Conservation (phyloP, 2,888 invertebrate species). For the Antheraea yamamai region DNA sequence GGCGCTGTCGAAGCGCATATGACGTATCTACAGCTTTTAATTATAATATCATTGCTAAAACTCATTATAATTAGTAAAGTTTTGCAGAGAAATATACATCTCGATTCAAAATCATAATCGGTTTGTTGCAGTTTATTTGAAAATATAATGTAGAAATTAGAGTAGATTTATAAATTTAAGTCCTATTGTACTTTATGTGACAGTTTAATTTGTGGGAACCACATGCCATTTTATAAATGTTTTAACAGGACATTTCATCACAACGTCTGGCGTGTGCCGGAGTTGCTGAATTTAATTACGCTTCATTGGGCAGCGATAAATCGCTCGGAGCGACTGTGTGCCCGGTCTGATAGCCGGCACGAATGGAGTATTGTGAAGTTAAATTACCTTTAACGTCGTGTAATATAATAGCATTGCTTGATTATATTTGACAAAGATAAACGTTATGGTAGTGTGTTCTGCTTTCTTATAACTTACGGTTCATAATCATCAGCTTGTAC, state of each 20-base stretch:
- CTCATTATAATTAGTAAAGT: too few species aligned
- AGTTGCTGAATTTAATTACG: conserved; percentile 30
- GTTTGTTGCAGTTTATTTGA: background rate
- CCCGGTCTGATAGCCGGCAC: conserved; percentile 6
- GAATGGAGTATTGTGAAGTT: conserved; percentile 1
- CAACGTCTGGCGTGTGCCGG: conserved; percentile 14
- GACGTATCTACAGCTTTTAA: too few species aligned
- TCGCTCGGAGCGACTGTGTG: conserved; percentile 21
- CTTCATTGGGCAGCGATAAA: conserved; percentile 27
- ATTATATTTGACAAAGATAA: background rate
- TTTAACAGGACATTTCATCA: conserved; percentile 21
- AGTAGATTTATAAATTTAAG: background rate
- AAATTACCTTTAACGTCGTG: background rate
- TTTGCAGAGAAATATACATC: background rate
- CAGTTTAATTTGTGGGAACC: background rate
- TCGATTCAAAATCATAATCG: background rate
- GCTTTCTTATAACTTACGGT: background rate
- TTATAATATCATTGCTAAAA: too few species aligned
- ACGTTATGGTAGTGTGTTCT: background rate
- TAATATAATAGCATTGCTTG: background rate
- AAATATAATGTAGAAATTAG: too few species aligned
- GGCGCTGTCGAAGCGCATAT: too few species aligned
- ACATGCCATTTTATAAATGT: background rate
- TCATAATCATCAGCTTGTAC: background rate
- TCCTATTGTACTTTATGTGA: background rate